Evolutionary conservation across 2,113 vertebrate genomes (phyloP), one percentile per base, ranked within the genome.

Genomic region (Burhinus bistriatus): DNA sequence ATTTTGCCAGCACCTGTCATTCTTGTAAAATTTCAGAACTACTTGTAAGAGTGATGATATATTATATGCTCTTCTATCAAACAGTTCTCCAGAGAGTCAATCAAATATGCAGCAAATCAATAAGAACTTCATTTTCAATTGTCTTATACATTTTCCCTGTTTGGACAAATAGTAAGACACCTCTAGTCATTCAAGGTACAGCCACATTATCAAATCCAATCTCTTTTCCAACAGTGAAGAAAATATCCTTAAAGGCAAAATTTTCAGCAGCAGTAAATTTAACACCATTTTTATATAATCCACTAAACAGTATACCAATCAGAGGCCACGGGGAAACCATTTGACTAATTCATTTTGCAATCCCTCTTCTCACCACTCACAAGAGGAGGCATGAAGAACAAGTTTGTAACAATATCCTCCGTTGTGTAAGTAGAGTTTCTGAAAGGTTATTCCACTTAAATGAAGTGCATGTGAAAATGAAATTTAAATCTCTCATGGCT

Each of bases 141-240:
- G 77, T 92, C 70, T 93, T 92, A 77, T 16, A 11, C 62, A 87
- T 92, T 96, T 93, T 92, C 32, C 1, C 77, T 88, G 70, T 95
- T 96, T 94, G 93, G 87, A 94, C 89, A 95, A 96, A 96, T 51
- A 94, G 87, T 79, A 77, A 87, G 93, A 93, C 52, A 87, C 51
- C 64, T 91, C 44, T 80, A 95, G 91, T 95, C 80, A 92, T 95
- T 94, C 71, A 85, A 68, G 89, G 55, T 91, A 83, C 83, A 96
- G 77, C 29, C 36, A 88, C 6, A 42, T 93, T 93, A 85, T 73
- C 90, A 90, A 96, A 94, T 62, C 27, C 80, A 93, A 69, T 71
- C 26, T 91, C 58, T 92, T 97, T 92, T 95, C 87, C 91, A 90
- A 44, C 78, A 90, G 71, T 57, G 83, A 91, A 96, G 66, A 96